These are phyloP conservation scores for Chorisops tibialis DNA, from an alignment of 2,888 invertebrate genomes.

Conservation along the genomic window DNA sequence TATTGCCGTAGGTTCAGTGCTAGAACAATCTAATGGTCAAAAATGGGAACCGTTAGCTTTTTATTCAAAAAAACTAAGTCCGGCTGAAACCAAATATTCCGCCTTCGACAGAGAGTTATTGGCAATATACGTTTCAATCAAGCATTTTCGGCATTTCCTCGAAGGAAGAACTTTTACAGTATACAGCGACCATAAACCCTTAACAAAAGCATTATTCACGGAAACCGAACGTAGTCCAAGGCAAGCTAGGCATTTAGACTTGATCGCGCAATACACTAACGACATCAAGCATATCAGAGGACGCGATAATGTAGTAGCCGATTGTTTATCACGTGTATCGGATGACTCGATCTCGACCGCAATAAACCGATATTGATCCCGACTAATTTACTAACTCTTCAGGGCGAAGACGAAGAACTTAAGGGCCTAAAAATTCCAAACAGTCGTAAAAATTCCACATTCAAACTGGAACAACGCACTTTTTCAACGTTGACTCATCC, in stretches of 20 bases:
- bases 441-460: neutral
- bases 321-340: neutral
- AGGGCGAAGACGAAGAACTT: neutral
- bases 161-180: too few relatives aligned
- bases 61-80: conserved; percentile 35
- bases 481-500: neutral
- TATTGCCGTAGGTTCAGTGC: conserved; percentile 33
- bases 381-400: neutral
- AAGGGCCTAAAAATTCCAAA: neutral
- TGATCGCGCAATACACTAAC: too few relatives aligned
- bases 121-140: neutral
- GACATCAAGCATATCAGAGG: too few relatives aligned
- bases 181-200: too few relatives aligned
- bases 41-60: conserved; percentile 36
- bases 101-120: conserved; percentile 36
- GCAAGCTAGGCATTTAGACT: too few relatives aligned
- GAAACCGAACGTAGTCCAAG: too few relatives aligned
- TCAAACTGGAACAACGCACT: neutral
- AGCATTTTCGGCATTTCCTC: neutral
- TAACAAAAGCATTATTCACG: too few relatives aligned
- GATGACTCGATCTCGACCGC: neutral
- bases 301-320: too few relatives aligned
- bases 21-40: conserved; percentile 34
- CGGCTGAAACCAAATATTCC: conserved; percentile 36
- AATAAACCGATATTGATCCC: neutral